Base-by-base conservation (phyloP, 2,113 vertebrate genomes). In the Aegypius monachus region DNA sequence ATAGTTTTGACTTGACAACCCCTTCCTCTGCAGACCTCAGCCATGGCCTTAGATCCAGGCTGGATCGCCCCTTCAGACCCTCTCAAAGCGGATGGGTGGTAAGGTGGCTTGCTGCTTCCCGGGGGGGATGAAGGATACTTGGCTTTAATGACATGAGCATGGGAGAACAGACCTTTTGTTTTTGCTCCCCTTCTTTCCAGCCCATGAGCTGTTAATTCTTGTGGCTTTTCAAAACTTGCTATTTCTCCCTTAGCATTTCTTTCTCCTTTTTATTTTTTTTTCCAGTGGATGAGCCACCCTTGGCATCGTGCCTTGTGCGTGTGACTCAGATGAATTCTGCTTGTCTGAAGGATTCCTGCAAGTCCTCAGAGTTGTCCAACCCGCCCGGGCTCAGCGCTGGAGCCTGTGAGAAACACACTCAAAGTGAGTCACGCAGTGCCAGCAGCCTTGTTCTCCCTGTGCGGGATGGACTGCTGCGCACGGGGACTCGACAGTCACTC, bases 161-260 rank as follows among this genome's bases (percentile, higher is more conserved):
- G 42, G 62, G 16, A 86, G 62, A 79, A 38, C 38, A 86, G 70
- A 58, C 21, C 9, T 62, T 45, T 43, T 43, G 50, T 80, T 40
- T 81, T 80, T 45, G 2, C 40, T 90, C 7, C 55, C 4, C 20
- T 87, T 61, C 70, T 79, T 92, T 75, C 86, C 53, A 91, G 66
- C 61, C 81, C 79, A 43, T 87, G 45, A 95, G 93, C 85, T 96
- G 81, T 91, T 90, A 91, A 92, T 95, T 93, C 88, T 95, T 95
- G 89, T 94, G 92, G 96, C 77, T 97, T 96, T 97, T 96, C 77
- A 80, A 88, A 96, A 89, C 88, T 72, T 86, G 78, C 81, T 98
- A 82, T 97, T 97, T 95, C 73, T 92, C 83, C 55, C 66, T 68
- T 73, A 66, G 40, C 58, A 72, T 93, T 95, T 93, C 42, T 86